phyloP scores from a whole-genome alignment of 2,797 vertebrate species.

The Tenualosa thibaudeaui region DNA sequence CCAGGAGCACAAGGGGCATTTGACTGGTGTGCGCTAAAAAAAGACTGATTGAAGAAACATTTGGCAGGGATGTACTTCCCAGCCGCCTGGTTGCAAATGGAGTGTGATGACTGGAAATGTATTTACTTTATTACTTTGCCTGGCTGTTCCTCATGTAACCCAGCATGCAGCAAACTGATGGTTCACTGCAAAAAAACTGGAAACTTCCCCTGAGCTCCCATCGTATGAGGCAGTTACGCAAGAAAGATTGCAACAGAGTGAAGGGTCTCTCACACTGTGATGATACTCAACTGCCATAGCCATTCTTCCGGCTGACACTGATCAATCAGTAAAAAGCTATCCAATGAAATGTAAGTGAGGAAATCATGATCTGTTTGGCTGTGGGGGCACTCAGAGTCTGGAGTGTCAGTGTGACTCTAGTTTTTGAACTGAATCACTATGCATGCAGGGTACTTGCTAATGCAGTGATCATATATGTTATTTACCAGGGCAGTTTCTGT shows the following conservation, averaged over 20 bases:
- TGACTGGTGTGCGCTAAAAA: neutral
- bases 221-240: neutral
- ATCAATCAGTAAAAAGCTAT: conserved; percentile 1
- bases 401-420: neutral
- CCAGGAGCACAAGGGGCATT: neutral
- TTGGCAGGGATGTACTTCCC: neutral
- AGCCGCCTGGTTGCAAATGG: neutral
- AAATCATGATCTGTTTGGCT: neutral
- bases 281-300: neutral
- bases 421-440: neutral
- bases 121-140: conserved; percentile 17
- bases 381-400: neutral
- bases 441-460: neutral
- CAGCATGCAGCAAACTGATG: conserved; percentile 5
- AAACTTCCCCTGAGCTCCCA: neutral
- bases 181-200: neutral
- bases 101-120: conserved; percentile 20
- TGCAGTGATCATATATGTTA: neutral
- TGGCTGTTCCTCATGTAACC: neutral
- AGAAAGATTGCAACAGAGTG: conserved; percentile 11
- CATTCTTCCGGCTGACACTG: conserved; percentile 2
- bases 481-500: neutral
- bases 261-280: conserved; percentile 4
- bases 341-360: neutral
- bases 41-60: neutral